A percentile compares a stretch with the other conserved stretches of the same genome.
These are phyloP conservation scores for Forficula auricularia DNA, from an alignment of 1,140 invertebrate species.

Conservation along the genomic window DNA sequence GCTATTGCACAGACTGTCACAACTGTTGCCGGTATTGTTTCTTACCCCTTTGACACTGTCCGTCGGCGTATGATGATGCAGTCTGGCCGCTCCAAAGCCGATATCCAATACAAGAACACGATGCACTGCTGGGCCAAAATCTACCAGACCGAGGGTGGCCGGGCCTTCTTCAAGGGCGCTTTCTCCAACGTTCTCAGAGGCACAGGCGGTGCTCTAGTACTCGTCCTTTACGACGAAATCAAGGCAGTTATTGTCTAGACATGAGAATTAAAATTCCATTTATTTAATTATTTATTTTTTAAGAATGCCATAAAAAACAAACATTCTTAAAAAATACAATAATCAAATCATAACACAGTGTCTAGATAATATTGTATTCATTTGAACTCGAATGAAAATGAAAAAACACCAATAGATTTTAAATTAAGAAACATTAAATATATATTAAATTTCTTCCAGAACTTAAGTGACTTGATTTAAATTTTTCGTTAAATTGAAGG, in stretches of 20 bases:
- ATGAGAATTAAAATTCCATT: too few species aligned
- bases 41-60: conserved; percentile 80
- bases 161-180: conserved; percentile 65
- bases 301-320: too few species aligned
- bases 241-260: conserved; percentile 35
- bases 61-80: conserved; percentile 84
- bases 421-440: too few species aligned
- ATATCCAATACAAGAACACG: conserved; percentile 55
- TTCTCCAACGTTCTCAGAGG: conserved; percentile 64
- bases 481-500: too few species aligned
- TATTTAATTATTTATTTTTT: too few species aligned
- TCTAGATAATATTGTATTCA: too few species aligned
- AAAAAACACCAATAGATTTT: too few species aligned
- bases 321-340: too few species aligned
- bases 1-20: conserved; percentile 41
- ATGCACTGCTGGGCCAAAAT: conserved; percentile 55
- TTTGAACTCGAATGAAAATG: too few species aligned
- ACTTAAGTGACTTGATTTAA: too few species aligned
- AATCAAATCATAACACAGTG: too few species aligned
- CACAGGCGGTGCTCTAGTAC: conserved; percentile 58
- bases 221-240: conserved; percentile 62
- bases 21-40: conserved; percentile 57
- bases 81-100: conserved; percentile 44
- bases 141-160: conserved; percentile 39
- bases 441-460: too few species aligned